Evolutionary conservation across 2,113 vertebrate species (phyloP).

Genomic region (Cyanocitta stelleri): DNA sequence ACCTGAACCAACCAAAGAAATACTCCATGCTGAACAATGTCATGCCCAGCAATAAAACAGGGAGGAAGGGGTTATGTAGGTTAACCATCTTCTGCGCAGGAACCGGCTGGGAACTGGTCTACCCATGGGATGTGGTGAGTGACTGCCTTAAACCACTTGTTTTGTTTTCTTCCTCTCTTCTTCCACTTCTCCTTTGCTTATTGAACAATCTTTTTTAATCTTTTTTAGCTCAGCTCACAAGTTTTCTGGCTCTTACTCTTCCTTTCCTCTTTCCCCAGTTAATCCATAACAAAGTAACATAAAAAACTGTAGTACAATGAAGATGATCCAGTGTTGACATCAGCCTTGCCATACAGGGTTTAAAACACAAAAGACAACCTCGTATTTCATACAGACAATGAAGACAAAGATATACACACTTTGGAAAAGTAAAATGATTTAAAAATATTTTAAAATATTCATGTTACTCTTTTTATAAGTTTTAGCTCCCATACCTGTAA

Average conservation of each 20-base stretch:
- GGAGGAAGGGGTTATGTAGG: neutral
- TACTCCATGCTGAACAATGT: neutral
- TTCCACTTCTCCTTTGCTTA: neutral
- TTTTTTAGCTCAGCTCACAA: neutral
- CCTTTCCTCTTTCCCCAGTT: neutral
- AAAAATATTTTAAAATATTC: neutral
- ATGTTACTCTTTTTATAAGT: neutral
- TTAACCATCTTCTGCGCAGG: neutral
- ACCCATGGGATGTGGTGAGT: neutral
- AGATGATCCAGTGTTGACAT: neutral
- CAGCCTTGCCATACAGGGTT: neutral
- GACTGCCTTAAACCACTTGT: neutral
- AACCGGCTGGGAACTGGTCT: neutral
- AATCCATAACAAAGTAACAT: neutral
- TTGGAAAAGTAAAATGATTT: neutral
- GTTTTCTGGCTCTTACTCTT: neutral
- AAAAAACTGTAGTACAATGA: neutral
- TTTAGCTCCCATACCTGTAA: constrained; percentile 80
- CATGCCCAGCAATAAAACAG: neutral
- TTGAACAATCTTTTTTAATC: neutral
- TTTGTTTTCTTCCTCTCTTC: neutral
- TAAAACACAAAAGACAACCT: neutral
- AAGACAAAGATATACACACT: neutral
- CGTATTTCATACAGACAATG: neutral
- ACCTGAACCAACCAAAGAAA: neutral